These are phyloP conservation scores for Otocyon megalotis DNA, from an alignment of 2,113 vertebrate species.

Conservation along the genomic window DNA sequence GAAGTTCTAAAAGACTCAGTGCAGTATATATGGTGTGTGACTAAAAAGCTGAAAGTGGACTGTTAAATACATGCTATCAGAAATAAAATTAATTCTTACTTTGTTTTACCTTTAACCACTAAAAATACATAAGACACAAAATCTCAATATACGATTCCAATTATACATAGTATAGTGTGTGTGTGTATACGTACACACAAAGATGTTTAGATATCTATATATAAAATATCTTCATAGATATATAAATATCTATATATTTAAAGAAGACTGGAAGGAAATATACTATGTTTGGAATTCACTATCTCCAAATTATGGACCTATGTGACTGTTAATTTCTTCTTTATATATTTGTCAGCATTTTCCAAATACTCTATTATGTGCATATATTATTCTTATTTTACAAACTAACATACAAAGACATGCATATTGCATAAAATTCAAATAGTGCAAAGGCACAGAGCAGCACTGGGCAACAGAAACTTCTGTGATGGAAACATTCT, in stretches of 20 bases:
- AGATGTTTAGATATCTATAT: background rate
- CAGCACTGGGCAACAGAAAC: background rate
- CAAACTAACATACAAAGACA: background rate
- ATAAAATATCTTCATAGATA: background rate
- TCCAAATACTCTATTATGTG: constrained; percentile 6
- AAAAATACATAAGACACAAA: background rate
- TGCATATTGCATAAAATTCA: background rate
- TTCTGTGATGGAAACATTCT: background rate
- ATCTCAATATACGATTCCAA: background rate
- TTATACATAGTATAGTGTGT: background rate
- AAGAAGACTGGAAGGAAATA: background rate
- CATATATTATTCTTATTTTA: background rate
- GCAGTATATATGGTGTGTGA: background rate
- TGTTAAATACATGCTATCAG: background rate
- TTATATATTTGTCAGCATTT: background rate
- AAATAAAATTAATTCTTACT: background rate
- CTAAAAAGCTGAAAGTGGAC: background rate
- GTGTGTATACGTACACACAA: background rate
- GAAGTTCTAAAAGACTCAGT: background rate
- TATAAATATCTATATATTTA: background rate
- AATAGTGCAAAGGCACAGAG: background rate
- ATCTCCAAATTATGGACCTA: background rate
- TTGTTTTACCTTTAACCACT: constrained; percentile 9
- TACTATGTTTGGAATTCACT: background rate
- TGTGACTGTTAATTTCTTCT: background rate